Percentiles rank a stretch among this genome's conserved stretches.
Evolutionary conservation across 2,797 vertebrate genomes (phyloP).

Genomic region (Staurois parvus): DNA sequence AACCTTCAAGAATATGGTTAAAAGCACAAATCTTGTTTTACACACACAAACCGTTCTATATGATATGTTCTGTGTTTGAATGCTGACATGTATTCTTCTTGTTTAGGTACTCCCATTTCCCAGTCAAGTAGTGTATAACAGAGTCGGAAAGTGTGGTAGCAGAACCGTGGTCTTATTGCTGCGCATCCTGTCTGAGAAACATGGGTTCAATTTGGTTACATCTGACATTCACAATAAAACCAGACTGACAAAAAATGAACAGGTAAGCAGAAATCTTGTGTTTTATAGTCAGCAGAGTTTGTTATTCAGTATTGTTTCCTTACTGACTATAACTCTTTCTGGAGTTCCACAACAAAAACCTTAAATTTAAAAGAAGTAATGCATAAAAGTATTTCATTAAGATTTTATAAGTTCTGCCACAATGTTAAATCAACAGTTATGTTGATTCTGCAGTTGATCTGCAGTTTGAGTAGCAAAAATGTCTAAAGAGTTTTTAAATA

Average conservation of each 20-base stretch:
- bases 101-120: slow-evolving; percentile 92
- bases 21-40: no score
- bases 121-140: slow-evolving; percentile 97
- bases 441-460: no score
- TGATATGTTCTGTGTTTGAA: neutral
- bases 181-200: slow-evolving; percentile 91
- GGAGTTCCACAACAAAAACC: neutral
- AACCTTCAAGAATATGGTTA: no score
- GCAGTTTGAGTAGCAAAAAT: no score
- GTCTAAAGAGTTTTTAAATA: no score
- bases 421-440: no score
- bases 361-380: neutral
- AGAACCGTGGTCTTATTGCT: slow-evolving; percentile 95
- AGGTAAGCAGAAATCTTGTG: slow-evolving; percentile 77
- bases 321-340: neutral
- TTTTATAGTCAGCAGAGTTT: neutral
- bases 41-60: neutral
- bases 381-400: no score
- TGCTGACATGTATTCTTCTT: slow-evolving; percentile 15
- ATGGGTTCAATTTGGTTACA: slow-evolving; percentile 93
- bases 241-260: slow-evolving; percentile 94
- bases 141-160: slow-evolving; percentile 98
- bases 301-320: neutral
- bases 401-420: no score
- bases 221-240: slow-evolving; percentile 99